Percentiles rank a stretch among this genome's conserved stretches.
Conservation (phyloP, 1,140 invertebrate species). For the Samia ricini region DNA sequence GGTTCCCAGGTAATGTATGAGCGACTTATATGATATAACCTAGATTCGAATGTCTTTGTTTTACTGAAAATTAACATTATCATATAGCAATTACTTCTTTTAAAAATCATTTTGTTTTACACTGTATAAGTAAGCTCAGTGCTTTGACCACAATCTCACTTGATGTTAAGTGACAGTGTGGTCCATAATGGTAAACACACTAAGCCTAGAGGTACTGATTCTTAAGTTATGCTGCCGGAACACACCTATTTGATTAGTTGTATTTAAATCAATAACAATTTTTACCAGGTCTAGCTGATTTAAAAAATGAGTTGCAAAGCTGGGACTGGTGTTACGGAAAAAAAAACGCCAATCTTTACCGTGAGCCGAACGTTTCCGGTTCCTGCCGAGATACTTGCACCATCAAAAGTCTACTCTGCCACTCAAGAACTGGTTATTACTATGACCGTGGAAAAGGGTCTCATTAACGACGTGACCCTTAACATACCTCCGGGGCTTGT, state of each 20-base stretch:
- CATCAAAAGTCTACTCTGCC: constrained; percentile 55
- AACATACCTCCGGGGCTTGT: constrained; percentile 71
- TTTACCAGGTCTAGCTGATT: constrained; percentile 80
- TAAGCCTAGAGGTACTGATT: too few relatives aligned
- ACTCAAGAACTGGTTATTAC: constrained; percentile 70
- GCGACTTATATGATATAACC: constrained; percentile 3
- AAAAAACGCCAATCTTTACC: constrained; percentile 90
- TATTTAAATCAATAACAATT: neutral
- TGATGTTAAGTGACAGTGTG: too few relatives aligned
- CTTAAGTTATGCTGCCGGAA: too few relatives aligned
- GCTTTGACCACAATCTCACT: too few relatives aligned
- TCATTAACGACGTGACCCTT: constrained; percentile 71
- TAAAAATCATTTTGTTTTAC: too few relatives aligned
- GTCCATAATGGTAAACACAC: too few relatives aligned
- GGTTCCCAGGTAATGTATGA: constrained; percentile 87
- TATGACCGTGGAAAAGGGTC: constrained; percentile 71
- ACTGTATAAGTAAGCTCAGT: too few relatives aligned
- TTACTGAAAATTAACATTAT: neutral
- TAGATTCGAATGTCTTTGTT: constrained; percentile 1
- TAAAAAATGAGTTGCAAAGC: constrained; percentile 82
- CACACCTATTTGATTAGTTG: too few relatives aligned
- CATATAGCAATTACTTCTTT: neutral
- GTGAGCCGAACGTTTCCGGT: constrained; percentile 77
- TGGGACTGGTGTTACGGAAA: constrained; percentile 95
- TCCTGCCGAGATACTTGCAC: constrained; percentile 57